Conservation (phyloP, 2,113 vertebrate genomes). For the Petromus typicus region DNA sequence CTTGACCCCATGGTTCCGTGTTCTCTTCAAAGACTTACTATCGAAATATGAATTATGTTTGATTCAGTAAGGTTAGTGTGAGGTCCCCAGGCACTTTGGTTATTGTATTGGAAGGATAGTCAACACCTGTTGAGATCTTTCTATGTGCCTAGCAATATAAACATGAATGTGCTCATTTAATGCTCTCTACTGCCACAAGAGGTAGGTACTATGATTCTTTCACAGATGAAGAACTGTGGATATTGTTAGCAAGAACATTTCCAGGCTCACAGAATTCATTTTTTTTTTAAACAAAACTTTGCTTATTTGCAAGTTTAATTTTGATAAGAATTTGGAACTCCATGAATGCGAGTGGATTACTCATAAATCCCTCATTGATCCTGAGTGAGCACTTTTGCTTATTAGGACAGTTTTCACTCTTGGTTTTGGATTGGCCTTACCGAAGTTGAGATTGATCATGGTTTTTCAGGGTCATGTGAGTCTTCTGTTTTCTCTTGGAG, state of each 20-base stretch:
- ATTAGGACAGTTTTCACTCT: slow-evolving; percentile 7
- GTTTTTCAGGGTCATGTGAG: neutral
- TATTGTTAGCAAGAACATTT: slow-evolving; percentile 60
- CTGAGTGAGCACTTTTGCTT: neutral
- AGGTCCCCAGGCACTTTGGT: neutral
- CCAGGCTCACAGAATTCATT: neutral
- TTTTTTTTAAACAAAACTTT: slow-evolving; percentile 14
- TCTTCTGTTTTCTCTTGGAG: neutral
- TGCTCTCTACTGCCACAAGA: neutral
- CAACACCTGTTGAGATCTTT: slow-evolving; percentile 35
- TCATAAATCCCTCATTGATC: neutral
- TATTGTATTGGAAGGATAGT: neutral
- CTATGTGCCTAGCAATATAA: neutral
- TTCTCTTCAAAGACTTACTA: neutral
- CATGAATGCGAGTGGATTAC: neutral
- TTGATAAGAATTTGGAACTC: slow-evolving; percentile 59
- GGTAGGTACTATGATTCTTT: slow-evolving; percentile 45
- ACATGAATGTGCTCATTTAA: neutral
- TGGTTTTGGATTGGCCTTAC: slow-evolving; percentile 6
- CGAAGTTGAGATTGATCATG: neutral
- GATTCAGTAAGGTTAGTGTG: neutral
- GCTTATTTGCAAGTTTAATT: slow-evolving; percentile 7
- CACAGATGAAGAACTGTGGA: slow-evolving; percentile 4
- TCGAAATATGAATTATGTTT: slow-evolving; percentile 11
- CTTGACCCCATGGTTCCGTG: neutral